These are phyloP conservation scores for Eudemis profundana DNA, from an alignment of 2,888 invertebrate genomes.

Conservation along the genomic window DNA sequence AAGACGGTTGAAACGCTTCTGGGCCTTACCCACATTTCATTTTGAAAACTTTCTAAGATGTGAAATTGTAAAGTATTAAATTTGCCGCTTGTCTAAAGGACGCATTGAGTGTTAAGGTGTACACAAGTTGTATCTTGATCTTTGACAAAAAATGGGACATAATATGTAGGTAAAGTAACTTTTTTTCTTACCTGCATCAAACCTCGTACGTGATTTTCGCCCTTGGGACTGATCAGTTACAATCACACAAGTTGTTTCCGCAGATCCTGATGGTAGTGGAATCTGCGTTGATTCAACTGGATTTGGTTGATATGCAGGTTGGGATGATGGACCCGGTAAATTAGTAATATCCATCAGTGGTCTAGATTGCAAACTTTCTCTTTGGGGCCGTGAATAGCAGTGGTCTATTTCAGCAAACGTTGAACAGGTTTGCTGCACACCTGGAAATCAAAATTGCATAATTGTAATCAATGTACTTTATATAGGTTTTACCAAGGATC, in stretches of 20 bases:
- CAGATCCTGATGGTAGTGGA: slow-evolving; percentile 1
- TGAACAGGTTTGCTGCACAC: neutral
- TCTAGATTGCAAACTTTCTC: neutral
- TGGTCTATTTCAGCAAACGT: neutral
- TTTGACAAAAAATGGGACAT: too few species aligned
- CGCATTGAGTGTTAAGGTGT: too few species aligned
- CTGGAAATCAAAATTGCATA: neutral
- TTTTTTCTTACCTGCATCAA: slow-evolving; percentile 14
- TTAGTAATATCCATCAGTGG: slow-evolving; percentile 2
- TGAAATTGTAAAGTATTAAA: too few species aligned
- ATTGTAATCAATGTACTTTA: too few species aligned
- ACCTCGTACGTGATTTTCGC: neutral
- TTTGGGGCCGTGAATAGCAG: neutral
- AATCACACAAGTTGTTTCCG: neutral
- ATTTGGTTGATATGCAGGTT: neutral
- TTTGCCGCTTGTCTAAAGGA: too few species aligned
- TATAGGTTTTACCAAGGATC: too few species aligned
- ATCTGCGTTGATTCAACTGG: neutral
- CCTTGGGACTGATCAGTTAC: neutral
- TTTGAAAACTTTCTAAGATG: too few species aligned
- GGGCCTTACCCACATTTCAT: too few species aligned
- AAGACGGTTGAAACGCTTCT: too few species aligned
- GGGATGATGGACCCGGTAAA: too few species aligned
- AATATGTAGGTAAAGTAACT: too few species aligned
- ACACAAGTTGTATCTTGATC: too few species aligned